Conservation (phyloP, 2,888 invertebrate species). For the Phoronis australis region DNA sequence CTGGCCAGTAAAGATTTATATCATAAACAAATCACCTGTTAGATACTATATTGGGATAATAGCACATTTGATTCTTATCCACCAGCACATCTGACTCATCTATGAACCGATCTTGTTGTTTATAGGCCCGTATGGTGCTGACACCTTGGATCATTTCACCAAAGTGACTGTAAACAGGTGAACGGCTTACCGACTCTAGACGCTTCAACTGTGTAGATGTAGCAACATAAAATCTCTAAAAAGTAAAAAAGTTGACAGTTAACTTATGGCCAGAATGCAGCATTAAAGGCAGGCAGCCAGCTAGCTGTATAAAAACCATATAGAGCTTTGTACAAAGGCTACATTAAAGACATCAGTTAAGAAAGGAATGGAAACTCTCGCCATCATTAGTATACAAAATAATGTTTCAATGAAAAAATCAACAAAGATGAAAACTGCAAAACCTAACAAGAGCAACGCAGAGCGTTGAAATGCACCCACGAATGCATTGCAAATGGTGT, state of each 20-base stretch:
- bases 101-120: conserved; percentile 75
- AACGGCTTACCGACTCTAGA: conserved; percentile 85
- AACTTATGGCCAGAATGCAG: no score
- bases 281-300: background rate
- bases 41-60: conserved; percentile 86
- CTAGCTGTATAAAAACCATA: no score
- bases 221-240: conserved; percentile 84
- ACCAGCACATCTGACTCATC: conserved; percentile 81
- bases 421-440: no score
- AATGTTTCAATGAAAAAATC: background rate
- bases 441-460: no score
- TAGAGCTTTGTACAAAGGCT: no score
- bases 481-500: no score
- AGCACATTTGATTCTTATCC: conserved; percentile 87
- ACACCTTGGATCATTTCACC: conserved; percentile 80
- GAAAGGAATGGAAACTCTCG: background rate
- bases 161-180: conserved; percentile 96
- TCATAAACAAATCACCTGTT: conserved; percentile 62
- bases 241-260: no score
- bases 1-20: no score
- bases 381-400: background rate
- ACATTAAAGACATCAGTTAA: no score
- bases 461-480: no score
- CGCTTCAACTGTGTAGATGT: conserved; percentile 91
- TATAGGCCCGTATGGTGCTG: conserved; percentile 77